Percentiles rank a stretch among this genome's conserved stretches.
These are phyloP conservation scores for Trilocha varians DNA, from an alignment of 2,888 invertebrate genomes.

Conservation along the genomic window DNA sequence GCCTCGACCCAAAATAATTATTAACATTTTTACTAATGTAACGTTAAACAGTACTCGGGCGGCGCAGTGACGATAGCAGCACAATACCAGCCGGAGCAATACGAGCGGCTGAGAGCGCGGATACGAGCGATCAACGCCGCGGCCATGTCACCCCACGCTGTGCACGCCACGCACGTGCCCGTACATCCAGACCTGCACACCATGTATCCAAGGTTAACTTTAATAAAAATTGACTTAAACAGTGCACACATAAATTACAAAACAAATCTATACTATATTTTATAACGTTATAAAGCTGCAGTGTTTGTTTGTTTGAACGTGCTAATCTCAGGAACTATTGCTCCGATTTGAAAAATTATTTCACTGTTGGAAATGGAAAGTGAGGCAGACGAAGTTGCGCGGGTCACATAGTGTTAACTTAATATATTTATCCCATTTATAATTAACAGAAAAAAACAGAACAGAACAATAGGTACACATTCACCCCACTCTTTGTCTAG, in stretches of 20 bases:
- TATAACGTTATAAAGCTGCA: neutral
- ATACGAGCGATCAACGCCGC: slow-evolving; percentile 65
- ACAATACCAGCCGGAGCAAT: slow-evolving; percentile 68
- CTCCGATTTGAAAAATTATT: no score
- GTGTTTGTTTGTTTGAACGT: no score
- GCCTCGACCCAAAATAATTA: no score
- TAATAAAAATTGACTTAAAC: neutral
- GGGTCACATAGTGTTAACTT: no score
- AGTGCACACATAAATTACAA: neutral
- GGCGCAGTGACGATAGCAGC: slow-evolving; percentile 64
- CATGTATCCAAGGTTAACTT: slow-evolving; percentile 54
- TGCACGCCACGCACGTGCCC: slow-evolving; percentile 43
- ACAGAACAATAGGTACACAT: no score
- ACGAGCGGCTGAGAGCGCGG: slow-evolving; percentile 62
- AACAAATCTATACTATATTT: neutral
- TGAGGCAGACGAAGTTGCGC: no score
- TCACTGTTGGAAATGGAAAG: no score
- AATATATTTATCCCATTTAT: no score
- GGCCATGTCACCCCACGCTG: slow-evolving; percentile 46
- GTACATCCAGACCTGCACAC: slow-evolving; percentile 54
- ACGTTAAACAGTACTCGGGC: slow-evolving; percentile 56
- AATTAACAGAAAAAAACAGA: no score
- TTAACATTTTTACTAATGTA: no score
- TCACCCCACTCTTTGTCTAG: no score
- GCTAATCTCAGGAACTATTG: no score